phyloP scores from a whole-genome alignment of 2,888 invertebrate genomes.

The Amphipyra berbera region DNA sequence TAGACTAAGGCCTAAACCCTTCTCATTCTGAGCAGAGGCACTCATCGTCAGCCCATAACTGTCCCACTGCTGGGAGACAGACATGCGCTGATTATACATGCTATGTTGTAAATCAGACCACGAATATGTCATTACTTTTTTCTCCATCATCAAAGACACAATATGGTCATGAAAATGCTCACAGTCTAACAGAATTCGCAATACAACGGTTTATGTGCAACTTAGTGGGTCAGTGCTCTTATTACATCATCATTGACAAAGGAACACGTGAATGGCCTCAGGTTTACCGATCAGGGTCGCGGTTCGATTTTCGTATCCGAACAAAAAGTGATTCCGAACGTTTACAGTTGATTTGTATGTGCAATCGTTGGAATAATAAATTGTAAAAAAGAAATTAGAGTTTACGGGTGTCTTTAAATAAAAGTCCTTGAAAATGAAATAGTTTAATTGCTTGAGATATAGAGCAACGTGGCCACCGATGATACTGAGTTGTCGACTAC shows the following conservation, averaged over 20 bases:
- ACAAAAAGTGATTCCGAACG: conserved; percentile 28
- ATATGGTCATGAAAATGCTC: conserved; percentile 33
- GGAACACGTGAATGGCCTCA: conserved; percentile 30
- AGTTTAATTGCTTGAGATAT: conserved; percentile 6
- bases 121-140: too few species aligned
- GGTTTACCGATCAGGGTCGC: conserved; percentile 35
- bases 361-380: conserved; percentile 37
- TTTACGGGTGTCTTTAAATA: conserved; percentile 9
- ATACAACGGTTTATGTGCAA: conserved; percentile 41
- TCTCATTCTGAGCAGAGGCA: too few species aligned
- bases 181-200: conserved; percentile 30
- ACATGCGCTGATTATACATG: too few species aligned
- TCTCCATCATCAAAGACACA: too few species aligned
- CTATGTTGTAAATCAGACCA: too few species aligned
- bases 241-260: conserved; percentile 53
- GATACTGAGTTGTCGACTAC: too few species aligned
- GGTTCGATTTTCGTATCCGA: conserved; percentile 3
- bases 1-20: too few species aligned
- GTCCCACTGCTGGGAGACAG: too few species aligned
- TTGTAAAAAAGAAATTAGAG: conserved; percentile 28
- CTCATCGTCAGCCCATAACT: too few species aligned
- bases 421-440: conserved; percentile 27
- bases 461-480: too few species aligned
- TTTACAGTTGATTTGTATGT: conserved; percentile 31
- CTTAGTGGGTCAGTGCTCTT: conserved; percentile 50